Evolutionary conservation across 2,888 invertebrate species (phyloP).

Genomic region (Sinodicranocentrus sp.): DNA sequence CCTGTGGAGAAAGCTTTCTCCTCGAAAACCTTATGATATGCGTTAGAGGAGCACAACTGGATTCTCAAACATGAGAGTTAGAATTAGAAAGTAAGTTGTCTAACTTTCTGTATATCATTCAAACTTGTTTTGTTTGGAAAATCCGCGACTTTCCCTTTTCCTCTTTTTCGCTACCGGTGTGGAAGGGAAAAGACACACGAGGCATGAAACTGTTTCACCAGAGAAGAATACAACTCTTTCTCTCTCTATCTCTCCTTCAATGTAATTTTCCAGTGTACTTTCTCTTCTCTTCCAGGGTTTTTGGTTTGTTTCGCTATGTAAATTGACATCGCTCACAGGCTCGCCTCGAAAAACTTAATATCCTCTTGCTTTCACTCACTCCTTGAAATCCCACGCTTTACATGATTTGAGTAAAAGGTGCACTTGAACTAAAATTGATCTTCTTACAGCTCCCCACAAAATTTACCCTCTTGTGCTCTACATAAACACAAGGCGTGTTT

Average conservation of each 20-base stretch:
- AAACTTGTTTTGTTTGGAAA: slow-evolving; percentile 42
- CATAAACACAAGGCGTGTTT: not conserved
- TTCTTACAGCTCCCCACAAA: not conserved
- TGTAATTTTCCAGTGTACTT: slow-evolving; percentile 1
- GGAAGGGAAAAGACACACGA: not conserved
- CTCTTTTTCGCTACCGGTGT: slow-evolving; percentile 11
- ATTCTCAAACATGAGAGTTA: slow-evolving; percentile 14
- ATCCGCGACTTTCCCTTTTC: slow-evolving; percentile 39
- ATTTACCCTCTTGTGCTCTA: not conserved
- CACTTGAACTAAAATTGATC: slow-evolving; percentile 17
- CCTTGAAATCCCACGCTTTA: not conserved
- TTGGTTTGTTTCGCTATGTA: slow-evolving; percentile 11
- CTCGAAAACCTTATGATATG: no score
- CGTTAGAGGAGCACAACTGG: not conserved
- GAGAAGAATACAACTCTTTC: not conserved
- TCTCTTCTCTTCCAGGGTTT: not conserved
- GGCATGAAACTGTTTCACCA: not conserved
- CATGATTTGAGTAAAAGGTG: not conserved
- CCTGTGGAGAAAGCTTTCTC: no score
- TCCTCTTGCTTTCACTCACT: slow-evolving; percentile 2
- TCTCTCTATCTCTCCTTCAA: no score
- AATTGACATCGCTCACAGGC: slow-evolving; percentile 27
- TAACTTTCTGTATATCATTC: slow-evolving; percentile 50
- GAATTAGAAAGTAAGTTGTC: slow-evolving; percentile 13
- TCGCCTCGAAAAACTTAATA: slow-evolving; percentile 2